Evolutionary conservation across 1,140 invertebrate species (phyloP).

Genomic region (Centruroides vittatus): DNA sequence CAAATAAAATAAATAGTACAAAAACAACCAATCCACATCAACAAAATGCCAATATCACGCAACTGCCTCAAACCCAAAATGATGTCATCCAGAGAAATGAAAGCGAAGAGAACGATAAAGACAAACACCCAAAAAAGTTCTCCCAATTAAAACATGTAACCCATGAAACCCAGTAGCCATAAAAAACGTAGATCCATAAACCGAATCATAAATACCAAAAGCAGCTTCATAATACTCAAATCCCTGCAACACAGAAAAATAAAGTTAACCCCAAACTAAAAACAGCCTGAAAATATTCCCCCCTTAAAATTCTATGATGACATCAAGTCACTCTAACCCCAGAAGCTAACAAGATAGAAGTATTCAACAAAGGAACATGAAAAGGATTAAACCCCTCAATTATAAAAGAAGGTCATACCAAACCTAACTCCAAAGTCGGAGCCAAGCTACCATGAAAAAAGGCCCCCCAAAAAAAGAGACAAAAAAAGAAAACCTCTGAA

Average conservation of each 20-base stretch:
- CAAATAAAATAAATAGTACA: constrained; percentile 50
- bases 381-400: too few relatives aligned
- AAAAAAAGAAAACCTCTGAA: too few relatives aligned
- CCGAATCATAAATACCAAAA: constrained; percentile 42
- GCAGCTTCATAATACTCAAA: constrained; percentile 31
- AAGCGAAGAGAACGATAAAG: too few relatives aligned
- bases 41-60: constrained; percentile 61
- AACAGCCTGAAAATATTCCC: too few relatives aligned
- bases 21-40: constrained; percentile 53
- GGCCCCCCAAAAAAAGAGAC: too few relatives aligned
- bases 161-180: constrained; percentile 56
- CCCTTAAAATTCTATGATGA: too few relatives aligned
- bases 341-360: too few relatives aligned
- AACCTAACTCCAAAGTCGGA: too few relatives aligned
- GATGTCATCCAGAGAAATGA: constrained; percentile 44
- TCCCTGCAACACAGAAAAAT: constrained; percentile 35
- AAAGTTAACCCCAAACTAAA: constrained; percentile 35
- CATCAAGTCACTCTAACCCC: too few relatives aligned
- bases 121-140: constrained; percentile 42
- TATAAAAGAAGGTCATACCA: too few relatives aligned
- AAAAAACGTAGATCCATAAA: constrained; percentile 51
- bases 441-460: too few relatives aligned
- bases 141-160: constrained; percentile 52
- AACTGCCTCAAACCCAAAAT: constrained; percentile 51
- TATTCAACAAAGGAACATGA: too few relatives aligned